Evolutionary conservation across 1,140 invertebrate genomes (phyloP).

Genomic region (Odontomachus brunneus): DNA sequence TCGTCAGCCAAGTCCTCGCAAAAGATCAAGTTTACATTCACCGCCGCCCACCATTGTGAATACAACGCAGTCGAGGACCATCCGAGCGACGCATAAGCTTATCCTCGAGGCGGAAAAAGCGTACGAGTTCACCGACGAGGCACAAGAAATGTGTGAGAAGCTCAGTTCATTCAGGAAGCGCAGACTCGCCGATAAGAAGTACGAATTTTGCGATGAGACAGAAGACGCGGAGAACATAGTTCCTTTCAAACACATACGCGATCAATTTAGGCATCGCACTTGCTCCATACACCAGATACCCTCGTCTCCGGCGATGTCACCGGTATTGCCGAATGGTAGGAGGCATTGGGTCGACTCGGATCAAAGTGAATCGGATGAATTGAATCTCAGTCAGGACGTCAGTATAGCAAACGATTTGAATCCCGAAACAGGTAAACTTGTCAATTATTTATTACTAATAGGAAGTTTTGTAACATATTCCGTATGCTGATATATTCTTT

Average conservation of each 20-base stretch:
- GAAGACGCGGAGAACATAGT: conserved; percentile 94
- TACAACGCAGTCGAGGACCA: conserved; percentile 75
- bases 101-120: conserved; percentile 89
- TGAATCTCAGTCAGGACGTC: conserved; percentile 74
- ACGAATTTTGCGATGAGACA: conserved; percentile 92
- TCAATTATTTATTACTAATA: conserved; percentile 3
- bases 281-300: conserved; percentile 80
- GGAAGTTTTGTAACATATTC: not conserved
- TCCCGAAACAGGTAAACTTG: conserved; percentile 76
- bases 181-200: conserved; percentile 95
- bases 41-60: conserved; percentile 74
- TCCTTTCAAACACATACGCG: conserved; percentile 88
- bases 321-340: conserved; percentile 78
- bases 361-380: conserved; percentile 83
- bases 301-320: conserved; percentile 78
- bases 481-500: too few relatives aligned
- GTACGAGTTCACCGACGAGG: conserved; percentile 94
- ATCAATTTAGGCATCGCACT: conserved; percentile 80
- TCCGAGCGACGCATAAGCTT: conserved; percentile 81
- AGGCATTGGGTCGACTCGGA: conserved; percentile 81
- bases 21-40: conserved; percentile 79
- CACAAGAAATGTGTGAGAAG: conserved; percentile 90
- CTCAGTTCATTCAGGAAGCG: conserved; percentile 92
- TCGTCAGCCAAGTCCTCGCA: conserved; percentile 79
- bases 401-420: conserved; percentile 69